phyloP scores from a whole-genome alignment of 2,113 vertebrate genomes.

The Macheiramphus alcinus region DNA sequence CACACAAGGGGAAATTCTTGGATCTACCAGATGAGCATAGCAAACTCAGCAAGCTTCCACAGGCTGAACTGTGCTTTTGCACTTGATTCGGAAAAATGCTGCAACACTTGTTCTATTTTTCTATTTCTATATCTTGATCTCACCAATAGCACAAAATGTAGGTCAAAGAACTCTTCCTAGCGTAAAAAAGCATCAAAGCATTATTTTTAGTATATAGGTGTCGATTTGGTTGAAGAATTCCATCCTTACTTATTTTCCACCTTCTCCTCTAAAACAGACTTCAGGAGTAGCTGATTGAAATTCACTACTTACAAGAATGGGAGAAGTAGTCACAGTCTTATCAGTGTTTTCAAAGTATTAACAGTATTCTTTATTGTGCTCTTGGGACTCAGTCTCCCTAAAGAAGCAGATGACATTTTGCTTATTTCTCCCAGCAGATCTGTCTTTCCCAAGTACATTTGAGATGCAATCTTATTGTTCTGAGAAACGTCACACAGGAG shows the following conservation, averaged over 20 bases:
- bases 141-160: not conserved
- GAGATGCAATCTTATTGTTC: not conserved
- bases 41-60: not conserved
- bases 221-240: not conserved
- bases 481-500: not conserved
- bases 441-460: not conserved
- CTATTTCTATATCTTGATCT: not conserved
- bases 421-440: not conserved
- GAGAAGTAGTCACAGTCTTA: not conserved
- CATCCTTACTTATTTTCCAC: not conserved
- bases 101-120: not conserved
- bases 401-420: not conserved
- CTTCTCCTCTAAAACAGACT: not conserved
- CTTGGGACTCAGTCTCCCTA: not conserved
- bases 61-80: not conserved
- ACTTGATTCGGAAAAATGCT: not conserved
- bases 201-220: not conserved
- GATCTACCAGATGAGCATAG: not conserved
- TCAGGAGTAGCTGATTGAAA: not conserved
- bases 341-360: not conserved
- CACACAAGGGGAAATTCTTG: not conserved
- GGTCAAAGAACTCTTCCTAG: not conserved
- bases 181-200: not conserved
- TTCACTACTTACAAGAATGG: not conserved
- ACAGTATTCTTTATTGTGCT: not conserved